Percentiles rank a stretch among this genome's conserved stretches.
These are phyloP conservation scores for Hipparchia semele DNA, from an alignment of 2,888 invertebrate genomes.

Conservation along the genomic window DNA sequence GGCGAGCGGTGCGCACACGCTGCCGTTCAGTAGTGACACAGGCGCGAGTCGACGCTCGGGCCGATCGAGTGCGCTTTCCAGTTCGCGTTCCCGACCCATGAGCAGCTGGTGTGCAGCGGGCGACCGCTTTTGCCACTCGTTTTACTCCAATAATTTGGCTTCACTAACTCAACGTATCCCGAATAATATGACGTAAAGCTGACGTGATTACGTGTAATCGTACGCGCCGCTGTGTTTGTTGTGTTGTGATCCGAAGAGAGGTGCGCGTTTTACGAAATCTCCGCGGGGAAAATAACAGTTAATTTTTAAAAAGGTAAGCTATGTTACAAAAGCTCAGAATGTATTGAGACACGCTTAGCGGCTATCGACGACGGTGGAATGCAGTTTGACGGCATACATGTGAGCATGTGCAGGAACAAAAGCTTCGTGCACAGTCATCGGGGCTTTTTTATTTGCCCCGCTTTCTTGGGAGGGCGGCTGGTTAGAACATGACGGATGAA, in stretches of 20 bases:
- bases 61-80: conserved; percentile 71
- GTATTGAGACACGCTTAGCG: conserved; percentile 76
- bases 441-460: conserved; percentile 68
- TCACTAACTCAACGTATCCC: conserved; percentile 55
- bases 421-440: conserved; percentile 78
- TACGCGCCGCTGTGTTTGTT: conserved; percentile 67
- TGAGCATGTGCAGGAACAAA: conserved; percentile 77
- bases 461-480: conserved; percentile 58
- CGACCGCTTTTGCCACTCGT: conserved; percentile 66
- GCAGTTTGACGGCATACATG: conserved; percentile 80
- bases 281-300: conserved; percentile 71
- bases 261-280: conserved; percentile 61
- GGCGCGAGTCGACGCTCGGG: conserved; percentile 63
- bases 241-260: conserved; percentile 60
- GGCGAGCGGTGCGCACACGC: conserved; percentile 66
- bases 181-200: conserved; percentile 69
- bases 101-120: conserved; percentile 73
- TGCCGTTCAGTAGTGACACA: conserved; percentile 67
- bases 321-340: conserved; percentile 76
- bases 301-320: conserved; percentile 80
- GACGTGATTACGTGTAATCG: conserved; percentile 56
- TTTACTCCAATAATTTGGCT: conserved; percentile 64
- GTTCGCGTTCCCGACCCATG: conserved; percentile 73
- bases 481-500: conserved; percentile 48
- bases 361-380: conserved; percentile 79